phyloP scores from a whole-genome alignment of 2,888 invertebrate genomes.

The Aromia moschata region DNA sequence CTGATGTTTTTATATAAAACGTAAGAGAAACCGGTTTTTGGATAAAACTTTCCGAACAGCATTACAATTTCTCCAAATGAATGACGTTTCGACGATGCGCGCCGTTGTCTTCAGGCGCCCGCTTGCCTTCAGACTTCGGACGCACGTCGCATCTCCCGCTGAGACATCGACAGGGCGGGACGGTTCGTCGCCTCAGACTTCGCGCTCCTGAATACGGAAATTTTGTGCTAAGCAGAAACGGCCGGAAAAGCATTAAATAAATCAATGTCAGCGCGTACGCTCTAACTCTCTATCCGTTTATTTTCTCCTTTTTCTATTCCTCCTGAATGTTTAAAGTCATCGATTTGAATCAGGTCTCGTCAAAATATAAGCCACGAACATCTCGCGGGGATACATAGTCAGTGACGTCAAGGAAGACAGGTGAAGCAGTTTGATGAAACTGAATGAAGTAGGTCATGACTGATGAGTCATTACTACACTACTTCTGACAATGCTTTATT shows the following conservation, averaged over 20 bases:
- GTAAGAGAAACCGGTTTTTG: no score
- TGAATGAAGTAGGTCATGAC: no score
- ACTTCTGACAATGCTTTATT: no score
- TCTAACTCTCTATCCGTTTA: conserved; percentile 15
- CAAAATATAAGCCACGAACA: background rate
- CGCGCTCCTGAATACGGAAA: conserved; percentile 44
- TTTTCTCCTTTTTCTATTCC: conserved; percentile 16
- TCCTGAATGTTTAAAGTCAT: conserved; percentile 12
- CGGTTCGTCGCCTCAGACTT: conserved; percentile 45
- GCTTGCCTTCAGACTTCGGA: no score
- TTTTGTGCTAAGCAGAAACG: conserved; percentile 41
- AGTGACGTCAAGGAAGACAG: no score
- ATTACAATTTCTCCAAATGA: no score
- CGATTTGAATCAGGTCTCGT: background rate
- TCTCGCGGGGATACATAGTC: background rate
- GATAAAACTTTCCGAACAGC: no score
- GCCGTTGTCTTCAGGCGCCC: no score
- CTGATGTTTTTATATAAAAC: no score
- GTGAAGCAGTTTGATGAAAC: no score
- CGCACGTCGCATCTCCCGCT: conserved; percentile 37
- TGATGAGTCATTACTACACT: no score
- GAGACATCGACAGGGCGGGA: conserved; percentile 45
- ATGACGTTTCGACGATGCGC: no score
- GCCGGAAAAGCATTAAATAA: conserved; percentile 36
- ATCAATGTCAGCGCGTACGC: conserved; percentile 34